A percentile compares a stretch with the other conserved stretches of the same genome.
phyloP scores from a whole-genome alignment of 2,797 vertebrate genomes.

The Megalops cyprinoides region DNA sequence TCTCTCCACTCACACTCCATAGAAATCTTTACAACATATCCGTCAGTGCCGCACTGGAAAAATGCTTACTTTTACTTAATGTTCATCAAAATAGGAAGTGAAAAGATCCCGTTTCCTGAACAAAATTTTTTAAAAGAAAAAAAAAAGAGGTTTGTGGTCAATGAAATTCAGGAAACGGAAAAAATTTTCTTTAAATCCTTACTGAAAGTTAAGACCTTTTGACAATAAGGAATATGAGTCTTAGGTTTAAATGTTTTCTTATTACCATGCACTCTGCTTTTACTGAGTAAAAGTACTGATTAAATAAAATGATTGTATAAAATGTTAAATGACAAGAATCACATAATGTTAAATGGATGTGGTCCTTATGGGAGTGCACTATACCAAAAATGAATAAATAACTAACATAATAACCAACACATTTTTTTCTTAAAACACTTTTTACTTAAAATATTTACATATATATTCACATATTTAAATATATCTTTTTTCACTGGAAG shows the following conservation, averaged over 20 bases:
- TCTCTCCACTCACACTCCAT: neutral
- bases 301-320: too few species aligned
- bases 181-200: neutral
- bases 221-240: too few species aligned
- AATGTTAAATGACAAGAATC: too few species aligned
- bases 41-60: neutral
- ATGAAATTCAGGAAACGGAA: neutral
- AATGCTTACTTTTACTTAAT: neutral
- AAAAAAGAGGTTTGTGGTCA: neutral
- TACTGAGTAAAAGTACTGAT: too few species aligned
- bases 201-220: neutral
- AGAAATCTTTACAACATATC: neutral
- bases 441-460: too few species aligned
- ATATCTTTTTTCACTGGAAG: constrained; percentile 20
- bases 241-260: too few species aligned
- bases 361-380: too few species aligned
- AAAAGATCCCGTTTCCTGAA: neutral
- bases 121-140: too few species aligned
- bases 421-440: too few species aligned
- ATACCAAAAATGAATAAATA: neutral
- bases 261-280: too few species aligned
- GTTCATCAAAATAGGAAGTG: neutral
- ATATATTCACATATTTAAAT: neutral
- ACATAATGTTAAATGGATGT: too few species aligned
- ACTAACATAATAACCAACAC: too few species aligned